Base-by-base conservation (phyloP, 2,888 invertebrate genomes). In the Volucella inflata region DNA sequence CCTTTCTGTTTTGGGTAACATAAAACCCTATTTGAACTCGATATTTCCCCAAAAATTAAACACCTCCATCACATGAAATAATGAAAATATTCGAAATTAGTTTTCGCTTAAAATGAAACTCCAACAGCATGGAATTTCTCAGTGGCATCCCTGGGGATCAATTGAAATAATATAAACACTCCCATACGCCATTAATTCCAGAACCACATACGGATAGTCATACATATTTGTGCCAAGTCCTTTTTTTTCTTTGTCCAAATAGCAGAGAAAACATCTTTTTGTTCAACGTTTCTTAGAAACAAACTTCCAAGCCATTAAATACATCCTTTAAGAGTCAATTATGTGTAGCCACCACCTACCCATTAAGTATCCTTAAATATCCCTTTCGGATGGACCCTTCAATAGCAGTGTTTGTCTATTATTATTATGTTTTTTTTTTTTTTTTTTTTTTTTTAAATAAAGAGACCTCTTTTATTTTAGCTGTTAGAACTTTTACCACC, bases 291-390 rank as follows among this genome's bases (percentile, higher is more conserved):
- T 68, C 68, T 83, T 65, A 76, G 42, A 70, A 30, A 84, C 68
- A 59, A 80, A 85, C 85, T 85, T 85, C 81, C 85, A 85, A 50
- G 48, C 85, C 85, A 85, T 85, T 85, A 85, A 85, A 85, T 85
- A 85, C 81, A 85, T 81, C 85, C 85, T 85, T 85, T 85, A 85
- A 85, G 85, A 85, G 85, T 85, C 85, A 85, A 85, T 85, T 85
- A 85, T 85, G 85, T 85, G 85, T 85, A 81, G 85, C 85, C 81
- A 85, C 85, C 85, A 85, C 85, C 85, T 85, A 81, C 76, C 81
- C 85, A 85, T 85, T 85, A 85, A 77, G 77, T 85, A 76, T 85
- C 75, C 80, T 80, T 85, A 85, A 85, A 85, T 76, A 85, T 77
- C 85, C 81, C 46, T 77, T 30, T 77, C 62, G 68, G 51, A 65